Evolutionary conservation across 2,888 invertebrate species (phyloP).

Genomic region (Aleiodes leptofemur): DNA sequence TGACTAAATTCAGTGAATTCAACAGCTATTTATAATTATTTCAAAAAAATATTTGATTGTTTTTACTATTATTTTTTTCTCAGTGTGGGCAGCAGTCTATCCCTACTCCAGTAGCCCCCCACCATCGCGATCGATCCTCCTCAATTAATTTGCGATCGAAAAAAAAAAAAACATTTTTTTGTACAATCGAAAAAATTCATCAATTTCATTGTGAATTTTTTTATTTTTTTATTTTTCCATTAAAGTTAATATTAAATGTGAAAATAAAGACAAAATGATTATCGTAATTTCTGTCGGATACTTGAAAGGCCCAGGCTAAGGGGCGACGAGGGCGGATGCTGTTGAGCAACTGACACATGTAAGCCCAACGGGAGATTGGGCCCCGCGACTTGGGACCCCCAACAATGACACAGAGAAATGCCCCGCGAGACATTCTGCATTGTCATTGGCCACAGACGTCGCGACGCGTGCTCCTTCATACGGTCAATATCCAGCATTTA

Average conservation of each 20-base stretch:
- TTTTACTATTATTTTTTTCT: no score
- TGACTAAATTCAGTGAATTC: no score
- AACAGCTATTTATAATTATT: no score
- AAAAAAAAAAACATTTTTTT: no score
- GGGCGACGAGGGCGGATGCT: conserved; percentile 53
- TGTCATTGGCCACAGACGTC: conserved; percentile 70
- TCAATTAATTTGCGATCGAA: no score
- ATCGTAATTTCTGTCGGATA: conserved; percentile 65
- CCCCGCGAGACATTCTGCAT: conserved; percentile 66
- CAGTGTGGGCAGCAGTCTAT: no score
- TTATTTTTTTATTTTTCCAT: neutral
- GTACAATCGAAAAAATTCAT: no score
- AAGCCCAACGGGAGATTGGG: conserved; percentile 66
- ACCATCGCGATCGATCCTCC: no score
- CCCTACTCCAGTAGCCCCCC: no score
- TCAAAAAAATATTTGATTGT: no score
- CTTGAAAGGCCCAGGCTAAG: conserved; percentile 64
- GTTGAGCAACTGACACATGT: conserved; percentile 69
- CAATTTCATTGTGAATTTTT: no score
- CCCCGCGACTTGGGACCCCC: conserved; percentile 58
- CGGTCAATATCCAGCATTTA: conserved; percentile 16
- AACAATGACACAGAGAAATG: conserved; percentile 51
- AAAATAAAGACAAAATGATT: conserved; percentile 57
- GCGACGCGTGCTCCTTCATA: conserved; percentile 57
- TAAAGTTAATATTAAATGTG: neutral